These are phyloP conservation scores for Araneus ventricosus DNA, from an alignment of 1,140 invertebrate genomes.

Conservation along the genomic window DNA sequence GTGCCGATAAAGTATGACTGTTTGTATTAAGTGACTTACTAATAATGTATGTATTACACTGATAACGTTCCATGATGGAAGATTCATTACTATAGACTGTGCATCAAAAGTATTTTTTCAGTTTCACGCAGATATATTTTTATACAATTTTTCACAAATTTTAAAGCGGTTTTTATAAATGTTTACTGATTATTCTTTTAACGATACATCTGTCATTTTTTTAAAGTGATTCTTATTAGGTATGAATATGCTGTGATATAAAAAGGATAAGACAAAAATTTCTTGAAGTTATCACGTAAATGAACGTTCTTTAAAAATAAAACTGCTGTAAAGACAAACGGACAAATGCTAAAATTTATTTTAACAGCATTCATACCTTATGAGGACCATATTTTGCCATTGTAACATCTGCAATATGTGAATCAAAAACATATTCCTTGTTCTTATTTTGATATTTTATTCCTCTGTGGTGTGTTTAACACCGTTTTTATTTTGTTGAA, in stretches of 20 bases:
- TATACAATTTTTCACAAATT: conserved; percentile 5
- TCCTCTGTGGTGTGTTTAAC: not conserved
- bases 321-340: too few relatives aligned
- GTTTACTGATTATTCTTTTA: not conserved
- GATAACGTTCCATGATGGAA: not conserved
- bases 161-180: not conserved
- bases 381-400: not conserved
- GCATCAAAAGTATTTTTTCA: not conserved
- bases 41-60: not conserved
- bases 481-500: not conserved
- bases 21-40: conserved; percentile 35
- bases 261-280: not conserved
- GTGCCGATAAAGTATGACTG: conserved; percentile 21
- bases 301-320: not conserved
- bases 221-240: not conserved
- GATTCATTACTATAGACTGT: not conserved
- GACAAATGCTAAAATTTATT: not conserved
- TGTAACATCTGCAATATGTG: not conserved
- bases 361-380: not conserved
- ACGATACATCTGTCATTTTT: not conserved
- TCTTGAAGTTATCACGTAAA: not conserved
- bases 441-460: conserved; percentile 10
- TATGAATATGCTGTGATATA: not conserved
- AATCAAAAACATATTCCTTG: not conserved
- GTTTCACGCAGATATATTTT: conserved; percentile 20